Conservation (phyloP, 2,888 invertebrate genomes). For the Drepanosiphum platanoidis region DNA sequence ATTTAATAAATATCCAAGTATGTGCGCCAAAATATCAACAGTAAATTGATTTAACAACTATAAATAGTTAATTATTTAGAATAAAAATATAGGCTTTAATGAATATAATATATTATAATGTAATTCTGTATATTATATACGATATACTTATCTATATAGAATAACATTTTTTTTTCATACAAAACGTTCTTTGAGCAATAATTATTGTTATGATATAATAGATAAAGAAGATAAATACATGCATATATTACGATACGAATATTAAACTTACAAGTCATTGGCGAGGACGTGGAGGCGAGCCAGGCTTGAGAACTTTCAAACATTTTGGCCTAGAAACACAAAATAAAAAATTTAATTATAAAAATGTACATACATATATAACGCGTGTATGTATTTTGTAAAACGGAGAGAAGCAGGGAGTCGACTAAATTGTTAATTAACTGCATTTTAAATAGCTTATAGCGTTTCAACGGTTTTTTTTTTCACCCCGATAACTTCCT, state of each 20-base stretch:
- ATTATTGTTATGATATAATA: constrained; percentile 9
- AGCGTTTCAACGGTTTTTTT: background rate
- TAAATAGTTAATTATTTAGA: background rate
- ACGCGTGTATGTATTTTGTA: background rate
- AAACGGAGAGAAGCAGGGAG: background rate
- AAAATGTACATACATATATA: constrained; percentile 46
- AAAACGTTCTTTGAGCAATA: background rate
- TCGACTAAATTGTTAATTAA: constrained; percentile 42
- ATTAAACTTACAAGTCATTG: constrained; percentile 61
- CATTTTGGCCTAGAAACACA: constrained; percentile 85
- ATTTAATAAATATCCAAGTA: background rate
- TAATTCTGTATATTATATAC: background rate
- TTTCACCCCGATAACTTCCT: constrained; percentile 20
- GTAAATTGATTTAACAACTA: background rate
- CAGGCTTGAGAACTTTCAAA: constrained; percentile 92
- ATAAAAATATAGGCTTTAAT: background rate
- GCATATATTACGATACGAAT: constrained; percentile 51
- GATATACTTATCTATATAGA: background rate
- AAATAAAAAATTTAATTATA: constrained; percentile 65
- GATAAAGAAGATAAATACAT: background rate
- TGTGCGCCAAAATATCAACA: background rate
- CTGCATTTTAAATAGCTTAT: constrained; percentile 27
- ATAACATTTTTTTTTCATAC: background rate
- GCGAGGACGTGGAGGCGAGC: constrained; percentile 87
- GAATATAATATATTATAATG: background rate